Conservation (phyloP, 2,113 vertebrate genomes). For the Epinephelus fuscoguttatus region DNA sequence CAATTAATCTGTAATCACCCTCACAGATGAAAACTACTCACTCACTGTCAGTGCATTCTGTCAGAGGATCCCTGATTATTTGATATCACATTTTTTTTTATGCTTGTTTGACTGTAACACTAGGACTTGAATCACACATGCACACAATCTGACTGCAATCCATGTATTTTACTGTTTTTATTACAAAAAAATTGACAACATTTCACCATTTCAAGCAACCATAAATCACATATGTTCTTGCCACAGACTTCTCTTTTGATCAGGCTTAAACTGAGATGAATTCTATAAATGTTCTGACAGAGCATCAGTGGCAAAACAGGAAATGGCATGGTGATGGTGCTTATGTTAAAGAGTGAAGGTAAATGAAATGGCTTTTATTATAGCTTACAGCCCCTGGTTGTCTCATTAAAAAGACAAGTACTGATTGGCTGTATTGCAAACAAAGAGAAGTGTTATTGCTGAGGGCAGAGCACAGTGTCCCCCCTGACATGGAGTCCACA, state of each 20-base stretch:
- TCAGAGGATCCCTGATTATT: background rate
- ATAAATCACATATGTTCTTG: background rate
- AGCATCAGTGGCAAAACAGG: background rate
- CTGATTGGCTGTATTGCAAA: slow-evolving; percentile 31
- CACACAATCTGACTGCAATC: background rate
- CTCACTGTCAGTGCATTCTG: background rate
- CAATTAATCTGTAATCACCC: background rate
- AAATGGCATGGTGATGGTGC: background rate
- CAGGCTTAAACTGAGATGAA: background rate
- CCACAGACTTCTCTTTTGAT: background rate
- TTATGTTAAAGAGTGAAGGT: background rate
- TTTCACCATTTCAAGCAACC: background rate
- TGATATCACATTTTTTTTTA: background rate
- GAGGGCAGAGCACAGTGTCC: background rate
- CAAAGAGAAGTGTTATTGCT: slow-evolving; percentile 1
- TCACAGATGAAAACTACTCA: slow-evolving; percentile 3
- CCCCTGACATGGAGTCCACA: background rate
- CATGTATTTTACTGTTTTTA: background rate
- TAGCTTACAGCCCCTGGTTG: background rate
- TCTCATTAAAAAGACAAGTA: slow-evolving; percentile 3
- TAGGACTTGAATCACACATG: background rate
- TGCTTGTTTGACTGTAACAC: background rate
- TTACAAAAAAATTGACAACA: background rate
- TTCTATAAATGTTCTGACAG: background rate
- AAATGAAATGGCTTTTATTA: background rate